Conservation (phyloP, 2,888 invertebrate species). For the Amphiduros pacificus region DNA sequence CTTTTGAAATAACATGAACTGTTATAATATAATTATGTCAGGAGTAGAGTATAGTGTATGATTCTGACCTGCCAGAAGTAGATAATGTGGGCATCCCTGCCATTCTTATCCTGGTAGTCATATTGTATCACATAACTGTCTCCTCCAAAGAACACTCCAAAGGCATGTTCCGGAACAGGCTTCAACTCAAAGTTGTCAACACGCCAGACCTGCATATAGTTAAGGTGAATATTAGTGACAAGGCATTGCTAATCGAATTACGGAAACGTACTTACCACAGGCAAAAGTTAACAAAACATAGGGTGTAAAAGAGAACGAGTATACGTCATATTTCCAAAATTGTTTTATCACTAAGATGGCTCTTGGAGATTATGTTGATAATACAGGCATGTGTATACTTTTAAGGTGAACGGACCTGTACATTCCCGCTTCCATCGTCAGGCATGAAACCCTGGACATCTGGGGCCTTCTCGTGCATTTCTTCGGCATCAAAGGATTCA, state of each 20-base stretch:
- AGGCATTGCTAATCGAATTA: background rate
- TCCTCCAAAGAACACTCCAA: conserved; percentile 75
- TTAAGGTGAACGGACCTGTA: conserved; percentile 54
- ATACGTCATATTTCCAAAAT: no score
- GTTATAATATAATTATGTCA: no score
- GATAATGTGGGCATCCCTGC: conserved; percentile 67
- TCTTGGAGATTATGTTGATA: no score
- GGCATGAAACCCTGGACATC: conserved; percentile 74
- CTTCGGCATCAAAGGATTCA: conserved; percentile 51
- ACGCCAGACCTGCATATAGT: conserved; percentile 67
- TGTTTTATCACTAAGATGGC: no score
- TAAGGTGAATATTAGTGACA: background rate
- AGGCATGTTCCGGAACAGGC: conserved; percentile 69
- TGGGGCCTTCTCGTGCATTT: conserved; percentile 55
- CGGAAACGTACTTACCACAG: background rate
- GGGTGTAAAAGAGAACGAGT: no score
- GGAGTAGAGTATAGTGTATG: no score
- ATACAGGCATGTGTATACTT: no score
- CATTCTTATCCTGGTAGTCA: conserved; percentile 65
- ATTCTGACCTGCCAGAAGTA: conserved; percentile 74
- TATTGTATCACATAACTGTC: conserved; percentile 84
- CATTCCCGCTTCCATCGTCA: conserved; percentile 70
- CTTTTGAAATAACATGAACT: no score
- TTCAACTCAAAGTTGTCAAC: conserved; percentile 75
- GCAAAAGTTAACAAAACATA: no score